Evolutionary conservation across 2,888 invertebrate species (phyloP).

Genomic region (Craniophora ligustri): DNA sequence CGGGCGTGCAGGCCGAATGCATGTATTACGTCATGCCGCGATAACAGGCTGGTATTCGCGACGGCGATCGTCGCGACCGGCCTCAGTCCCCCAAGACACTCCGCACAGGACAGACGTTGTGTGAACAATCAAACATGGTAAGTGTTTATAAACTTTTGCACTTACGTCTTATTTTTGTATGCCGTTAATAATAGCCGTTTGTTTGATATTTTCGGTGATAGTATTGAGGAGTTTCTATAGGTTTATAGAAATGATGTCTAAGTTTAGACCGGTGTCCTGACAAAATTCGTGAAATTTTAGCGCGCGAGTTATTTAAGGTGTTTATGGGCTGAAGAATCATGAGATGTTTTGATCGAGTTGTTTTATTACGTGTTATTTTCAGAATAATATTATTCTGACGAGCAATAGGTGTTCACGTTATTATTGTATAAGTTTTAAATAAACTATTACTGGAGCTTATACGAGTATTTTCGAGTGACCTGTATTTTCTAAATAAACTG

Average conservation of each 20-base stretch:
- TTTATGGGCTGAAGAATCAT: slow-evolving; percentile 29
- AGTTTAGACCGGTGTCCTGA: slow-evolving; percentile 35
- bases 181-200: not conserved
- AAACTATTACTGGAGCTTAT: no score
- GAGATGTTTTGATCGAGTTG: not conserved
- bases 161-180: slow-evolving; percentile 32
- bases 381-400: not conserved
- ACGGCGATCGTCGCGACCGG: slow-evolving; percentile 16
- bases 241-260: slow-evolving; percentile 6
- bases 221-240: not conserved
- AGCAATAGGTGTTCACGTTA: not conserved
- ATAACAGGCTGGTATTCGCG: slow-evolving; percentile 62
- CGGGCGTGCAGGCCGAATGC: slow-evolving; percentile 68
- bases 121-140: slow-evolving; percentile 54
- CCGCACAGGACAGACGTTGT: slow-evolving; percentile 52
- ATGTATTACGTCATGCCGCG: slow-evolving; percentile 71
- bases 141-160: slow-evolving; percentile 67
- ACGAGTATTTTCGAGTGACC: no score
- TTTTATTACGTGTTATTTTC: slow-evolving; percentile 13
- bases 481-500: no score
- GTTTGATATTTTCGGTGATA: slow-evolving; percentile 4
- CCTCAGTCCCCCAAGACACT: slow-evolving; percentile 54
- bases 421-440: not conserved
- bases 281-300: slow-evolving; percentile 41
- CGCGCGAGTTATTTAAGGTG: slow-evolving; percentile 36